Base-by-base conservation (phyloP, 2,888 invertebrate species). In the Arge pagana region DNA sequence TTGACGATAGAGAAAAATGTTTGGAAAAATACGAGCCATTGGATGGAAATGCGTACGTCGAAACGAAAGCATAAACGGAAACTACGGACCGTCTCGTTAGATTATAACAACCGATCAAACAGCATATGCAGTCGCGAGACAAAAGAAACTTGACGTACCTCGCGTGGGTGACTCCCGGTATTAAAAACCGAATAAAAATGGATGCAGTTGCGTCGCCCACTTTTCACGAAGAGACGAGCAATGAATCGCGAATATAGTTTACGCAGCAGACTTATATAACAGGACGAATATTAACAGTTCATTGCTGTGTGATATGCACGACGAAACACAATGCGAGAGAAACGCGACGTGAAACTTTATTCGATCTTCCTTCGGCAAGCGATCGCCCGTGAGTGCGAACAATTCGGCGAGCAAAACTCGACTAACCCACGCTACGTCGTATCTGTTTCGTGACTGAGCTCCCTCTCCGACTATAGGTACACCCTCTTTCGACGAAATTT, bases 61-160 rank as follows among this genome's bases (percentile, higher is more conserved):
- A 18, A 43, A 10, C 28, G 30, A 39, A 18, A 21, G 11, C 39
- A 33, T 26, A 26, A 26, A 26, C 11, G 13, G 11, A 2, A 13
- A 11, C 2, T n/a, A 33, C 7, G n/a, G 7, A 11, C n/a, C 13
- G 13, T 6, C n/a, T 33, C 11, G 26, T 10, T 2, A 13, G 18
- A 11, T 11, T 13, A 42, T 18, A 23, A 30, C 15, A 18, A 30
- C 30, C 19, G 42, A 10, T 13, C 18, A 41, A 16, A 13, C 10
- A 41, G 7, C 11, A 26, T 16, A 24, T 40, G 26, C 11, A 23
- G 21, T 24, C 35, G 15, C 35, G 23, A 45, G 45, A 45, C 31
- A 31, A 45, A 45, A 45, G 45, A 45, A 45, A 23, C n/a, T n/a
- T 31, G 45, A 45, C 45, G 15, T 45, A 45, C 45, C 45, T 45